These are phyloP conservation scores for Hylomyscus alleni DNA, from an alignment of 2,797 vertebrate genomes.

Conservation along the genomic window DNA sequence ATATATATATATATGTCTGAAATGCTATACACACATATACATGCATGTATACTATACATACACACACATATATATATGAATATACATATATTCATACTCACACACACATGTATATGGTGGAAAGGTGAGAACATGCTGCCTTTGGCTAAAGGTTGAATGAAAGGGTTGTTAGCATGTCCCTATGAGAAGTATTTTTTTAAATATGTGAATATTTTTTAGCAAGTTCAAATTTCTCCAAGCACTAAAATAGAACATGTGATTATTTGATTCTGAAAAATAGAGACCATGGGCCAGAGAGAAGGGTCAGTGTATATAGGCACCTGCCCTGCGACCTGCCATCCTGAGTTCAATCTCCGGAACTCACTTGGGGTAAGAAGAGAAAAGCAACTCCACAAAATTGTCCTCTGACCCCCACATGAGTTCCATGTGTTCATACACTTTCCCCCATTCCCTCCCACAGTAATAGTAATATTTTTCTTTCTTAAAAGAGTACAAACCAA, in stretches of 20 bases:
- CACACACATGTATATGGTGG: too few relatives aligned
- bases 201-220: background rate
- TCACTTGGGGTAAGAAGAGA: background rate
- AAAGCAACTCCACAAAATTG: background rate
- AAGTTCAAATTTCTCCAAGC: conserved; percentile 46
- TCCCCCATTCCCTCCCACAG: too few relatives aligned
- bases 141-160: conserved; percentile 36
- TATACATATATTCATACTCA: background rate
- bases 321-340: background rate
- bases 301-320: background rate
- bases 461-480: background rate
- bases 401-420: background rate
- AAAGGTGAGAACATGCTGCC: background rate
- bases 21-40: background rate
- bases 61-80: background rate
- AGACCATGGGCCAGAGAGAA: background rate
- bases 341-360: background rate
- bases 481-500: background rate
- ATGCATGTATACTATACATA: background rate
- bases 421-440: background rate
- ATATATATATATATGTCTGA: background rate
- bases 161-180: background rate
- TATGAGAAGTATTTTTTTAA: conserved; percentile 58
- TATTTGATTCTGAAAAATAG: conserved; percentile 23
- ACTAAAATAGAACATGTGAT: conserved; percentile 14